Percentiles rank a stretch among this genome's conserved stretches.
These are phyloP conservation scores for Caranx melampygus DNA, from an alignment of 2,113 vertebrate genomes.

Conservation along the genomic window DNA sequence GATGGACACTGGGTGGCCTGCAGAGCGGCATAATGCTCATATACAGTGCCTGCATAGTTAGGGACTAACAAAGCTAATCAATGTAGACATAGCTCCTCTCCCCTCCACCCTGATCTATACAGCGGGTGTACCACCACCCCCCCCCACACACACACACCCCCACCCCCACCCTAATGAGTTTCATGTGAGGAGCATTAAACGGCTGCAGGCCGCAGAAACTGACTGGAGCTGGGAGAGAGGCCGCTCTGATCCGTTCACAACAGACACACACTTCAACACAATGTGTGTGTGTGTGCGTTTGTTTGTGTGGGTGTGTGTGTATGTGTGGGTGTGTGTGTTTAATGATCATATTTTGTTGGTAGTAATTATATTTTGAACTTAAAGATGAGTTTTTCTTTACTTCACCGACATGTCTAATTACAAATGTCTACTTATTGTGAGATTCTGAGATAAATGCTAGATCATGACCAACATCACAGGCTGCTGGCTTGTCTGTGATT, in stretches of 20 bases:
- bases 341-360: too few species aligned
- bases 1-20: constrained; percentile 59
- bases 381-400: background rate
- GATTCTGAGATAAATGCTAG: background rate
- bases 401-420: background rate
- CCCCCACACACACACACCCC: constrained; percentile 47
- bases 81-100: constrained; percentile 24
- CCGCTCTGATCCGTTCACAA: background rate
- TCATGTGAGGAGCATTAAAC: constrained; percentile 77
- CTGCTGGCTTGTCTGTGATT: background rate
- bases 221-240: constrained; percentile 25
- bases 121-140: constrained; percentile 36
- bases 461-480: background rate
- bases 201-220: constrained; percentile 33
- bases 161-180: constrained; percentile 71
- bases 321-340: too few species aligned
- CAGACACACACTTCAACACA: background rate
- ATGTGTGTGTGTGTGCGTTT: too few species aligned
- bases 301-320: too few species aligned
- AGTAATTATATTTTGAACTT: background rate
- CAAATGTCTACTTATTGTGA: background rate
- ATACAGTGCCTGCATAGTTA: constrained; percentile 29
- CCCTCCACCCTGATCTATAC: constrained; percentile 30
- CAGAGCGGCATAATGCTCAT: constrained; percentile 3
- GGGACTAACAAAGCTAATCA: constrained; percentile 23